A percentile compares a stretch with the other conserved stretches of the same genome.
Conservation (phyloP, 2,797 vertebrate species). For the Mus minutoides region DNA sequence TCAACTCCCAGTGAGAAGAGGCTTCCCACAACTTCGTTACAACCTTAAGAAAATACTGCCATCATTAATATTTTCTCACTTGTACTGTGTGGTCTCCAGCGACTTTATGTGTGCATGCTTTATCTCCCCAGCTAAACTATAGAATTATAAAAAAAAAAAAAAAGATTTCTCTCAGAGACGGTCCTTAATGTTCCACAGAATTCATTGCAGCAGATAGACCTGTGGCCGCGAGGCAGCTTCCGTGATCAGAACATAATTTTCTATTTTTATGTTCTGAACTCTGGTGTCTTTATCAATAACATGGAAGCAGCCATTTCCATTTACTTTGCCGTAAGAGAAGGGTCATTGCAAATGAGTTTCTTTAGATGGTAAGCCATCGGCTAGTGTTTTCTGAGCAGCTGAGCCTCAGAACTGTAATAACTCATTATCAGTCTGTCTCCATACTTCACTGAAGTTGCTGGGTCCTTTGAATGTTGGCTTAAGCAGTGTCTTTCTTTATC, state of each 20-base stretch:
- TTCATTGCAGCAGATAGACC: not conserved
- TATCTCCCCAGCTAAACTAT: not conserved
- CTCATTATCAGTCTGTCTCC: conserved; percentile 21
- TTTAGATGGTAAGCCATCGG: not conserved
- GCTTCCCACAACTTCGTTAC: not conserved
- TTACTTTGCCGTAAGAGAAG: not conserved
- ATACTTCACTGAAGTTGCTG: not conserved
- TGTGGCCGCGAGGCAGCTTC: not conserved
- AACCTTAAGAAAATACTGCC: not conserved
- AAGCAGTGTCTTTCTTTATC: conserved; percentile 22
- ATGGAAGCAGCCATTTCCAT: not conserved
- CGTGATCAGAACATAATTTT: conserved; percentile 14
- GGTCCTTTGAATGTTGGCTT: conserved; percentile 30
- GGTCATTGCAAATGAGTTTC: conserved; percentile 15
- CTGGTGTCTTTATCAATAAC: conserved; percentile 64
- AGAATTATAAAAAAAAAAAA: not conserved
- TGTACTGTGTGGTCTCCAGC: not conserved
- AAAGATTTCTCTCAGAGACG: not conserved
- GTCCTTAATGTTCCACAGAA: not conserved
- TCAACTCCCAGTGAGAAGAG: not conserved
- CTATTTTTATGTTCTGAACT: not conserved
- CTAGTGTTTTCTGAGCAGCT: not conserved
- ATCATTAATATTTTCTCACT: not conserved
- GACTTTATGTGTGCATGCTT: not conserved
- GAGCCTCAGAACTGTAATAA: not conserved